Evolutionary conservation across 2,888 invertebrate genomes (phyloP), one percentile per base, ranked within the genome.

Genomic region (Cataglyphis cursor): DNA sequence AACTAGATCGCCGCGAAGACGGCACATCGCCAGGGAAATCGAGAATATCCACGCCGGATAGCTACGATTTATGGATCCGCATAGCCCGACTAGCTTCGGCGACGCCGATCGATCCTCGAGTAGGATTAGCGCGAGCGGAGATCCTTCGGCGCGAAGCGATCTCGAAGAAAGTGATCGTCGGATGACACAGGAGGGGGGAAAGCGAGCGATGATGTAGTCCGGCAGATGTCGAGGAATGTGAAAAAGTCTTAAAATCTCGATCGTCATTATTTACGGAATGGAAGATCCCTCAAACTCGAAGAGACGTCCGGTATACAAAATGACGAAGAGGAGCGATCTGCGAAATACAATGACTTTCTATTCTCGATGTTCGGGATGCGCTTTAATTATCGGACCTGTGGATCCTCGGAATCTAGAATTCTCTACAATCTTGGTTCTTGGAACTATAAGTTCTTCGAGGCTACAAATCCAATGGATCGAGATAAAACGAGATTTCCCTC

Each of bases 141-240:
- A 87, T 83, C 73, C 84, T 80, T 64, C 81, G 73, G 72, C 21
- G 48, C 74, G 76, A 66, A 76, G 83, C 83, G 81, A 89, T 83
- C 85, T 87, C 86, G 89, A 92, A 90, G 92, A 92, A 92, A 92
- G 92, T 91, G 91, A 91, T 90, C 88, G 91, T 85, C 81, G 75
- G 28, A 74, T 83, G 84, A 80, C 68, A 81, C 85, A 83, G 87
- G 83, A 90, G 91, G 88, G 91, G 87, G 61, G 85, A 72, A 61
- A 78, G 54, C 65, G 59, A 73, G 78, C 18, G 48, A 68, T 59
- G 44, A 78, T 70, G 59, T 44, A 35, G 31, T 70, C 68, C 66
- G 57, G 54, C 66, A 70, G 70, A 70, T 59, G 57, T 35, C 59
- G 78, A 80, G 18, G 72, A 80, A 59, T 44, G 35, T n/a, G 24